Percentiles rank a stretch among this genome's conserved stretches.
These are phyloP conservation scores for Scaptomyza flava DNA, from an alignment of 2,888 invertebrate genomes.

Conservation along the genomic window DNA sequence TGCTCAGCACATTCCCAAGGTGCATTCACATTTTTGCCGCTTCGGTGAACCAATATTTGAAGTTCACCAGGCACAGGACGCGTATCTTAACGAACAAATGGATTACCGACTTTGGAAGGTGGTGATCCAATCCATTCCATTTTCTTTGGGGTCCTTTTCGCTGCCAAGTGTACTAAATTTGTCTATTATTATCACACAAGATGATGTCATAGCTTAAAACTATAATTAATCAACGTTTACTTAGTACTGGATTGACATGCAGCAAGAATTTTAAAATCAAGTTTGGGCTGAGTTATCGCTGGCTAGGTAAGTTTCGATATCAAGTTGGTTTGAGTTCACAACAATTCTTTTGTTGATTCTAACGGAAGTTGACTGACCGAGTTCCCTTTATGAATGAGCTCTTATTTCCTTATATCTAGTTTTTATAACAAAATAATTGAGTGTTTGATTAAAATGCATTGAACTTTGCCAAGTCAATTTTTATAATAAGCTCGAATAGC, in stretches of 20 bases:
- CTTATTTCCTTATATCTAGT: slow-evolving; percentile 8
- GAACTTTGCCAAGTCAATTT: slow-evolving; percentile 14
- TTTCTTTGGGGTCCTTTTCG: too few relatives aligned
- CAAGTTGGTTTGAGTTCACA: slow-evolving; percentile 17
- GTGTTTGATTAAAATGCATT: slow-evolving; percentile 24
- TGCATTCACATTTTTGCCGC: slow-evolving; percentile 90
- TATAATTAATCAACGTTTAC: slow-evolving; percentile 37
- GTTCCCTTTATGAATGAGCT: slow-evolving; percentile 29
- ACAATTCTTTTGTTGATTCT: slow-evolving; percentile 6
- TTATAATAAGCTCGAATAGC: background rate
- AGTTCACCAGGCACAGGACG: slow-evolving; percentile 93
- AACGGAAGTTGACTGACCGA: slow-evolving; percentile 38
- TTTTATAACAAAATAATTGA: slow-evolving; percentile 23
- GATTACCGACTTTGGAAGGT: background rate
- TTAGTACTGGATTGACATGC: slow-evolving; percentile 2
- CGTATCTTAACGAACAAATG: slow-evolving; percentile 85
- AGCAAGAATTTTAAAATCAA: background rate
- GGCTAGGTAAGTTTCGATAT: background rate
- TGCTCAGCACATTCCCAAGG: slow-evolving; percentile 94
- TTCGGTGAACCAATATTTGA: too few relatives aligned
- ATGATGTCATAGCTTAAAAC: slow-evolving; percentile 11
- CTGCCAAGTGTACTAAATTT: too few relatives aligned
- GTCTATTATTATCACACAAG: too few relatives aligned
- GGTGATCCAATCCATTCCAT: background rate
- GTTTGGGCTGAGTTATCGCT: too few relatives aligned